Evolutionary conservation across 2,888 invertebrate genomes (phyloP).

Genomic region (Drymonia ruficornis): DNA sequence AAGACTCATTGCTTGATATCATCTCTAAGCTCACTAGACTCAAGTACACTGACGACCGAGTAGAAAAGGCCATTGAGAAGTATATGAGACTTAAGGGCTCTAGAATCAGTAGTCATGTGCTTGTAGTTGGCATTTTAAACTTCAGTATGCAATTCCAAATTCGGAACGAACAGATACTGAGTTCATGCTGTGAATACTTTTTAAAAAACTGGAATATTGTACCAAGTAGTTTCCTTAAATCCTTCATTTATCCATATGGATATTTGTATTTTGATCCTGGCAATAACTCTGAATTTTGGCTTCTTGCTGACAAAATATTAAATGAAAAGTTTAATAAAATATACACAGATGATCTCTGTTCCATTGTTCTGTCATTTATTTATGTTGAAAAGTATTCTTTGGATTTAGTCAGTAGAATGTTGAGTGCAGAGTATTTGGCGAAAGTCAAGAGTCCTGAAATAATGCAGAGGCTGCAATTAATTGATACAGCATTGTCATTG

Average conservation of each 20-base stretch:
- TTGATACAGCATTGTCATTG: conserved; percentile 87
- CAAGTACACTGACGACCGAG: conserved; percentile 81
- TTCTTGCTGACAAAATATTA: conserved; percentile 79
- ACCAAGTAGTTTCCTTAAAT: conserved; percentile 81
- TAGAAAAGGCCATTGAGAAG: conserved; percentile 86
- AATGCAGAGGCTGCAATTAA: conserved; percentile 83
- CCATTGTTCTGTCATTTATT: conserved; percentile 86
- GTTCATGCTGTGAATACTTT: conserved; percentile 85
- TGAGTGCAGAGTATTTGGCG: conserved; percentile 86
- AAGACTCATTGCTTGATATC: conserved; percentile 82
- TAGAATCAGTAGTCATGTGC: conserved; percentile 75
- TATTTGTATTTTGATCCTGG: conserved; percentile 83
- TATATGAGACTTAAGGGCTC: conserved; percentile 83
- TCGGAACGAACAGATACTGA: conserved; percentile 83
- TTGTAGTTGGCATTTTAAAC: conserved; percentile 86
- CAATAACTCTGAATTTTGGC: conserved; percentile 83
- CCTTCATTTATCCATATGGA: conserved; percentile 86
- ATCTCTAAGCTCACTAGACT: conserved; percentile 81
- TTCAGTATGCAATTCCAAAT: conserved; percentile 86
- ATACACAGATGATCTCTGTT: conserved; percentile 82
- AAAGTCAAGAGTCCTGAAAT: conserved; percentile 74
- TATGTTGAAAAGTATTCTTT: conserved; percentile 86
- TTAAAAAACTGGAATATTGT: conserved; percentile 71
- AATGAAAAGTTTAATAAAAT: conserved; percentile 84
- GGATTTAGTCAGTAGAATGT: conserved; percentile 84